Base-by-base conservation (phyloP, 2,113 vertebrate species). In the Sceloporus undulatus region DNA sequence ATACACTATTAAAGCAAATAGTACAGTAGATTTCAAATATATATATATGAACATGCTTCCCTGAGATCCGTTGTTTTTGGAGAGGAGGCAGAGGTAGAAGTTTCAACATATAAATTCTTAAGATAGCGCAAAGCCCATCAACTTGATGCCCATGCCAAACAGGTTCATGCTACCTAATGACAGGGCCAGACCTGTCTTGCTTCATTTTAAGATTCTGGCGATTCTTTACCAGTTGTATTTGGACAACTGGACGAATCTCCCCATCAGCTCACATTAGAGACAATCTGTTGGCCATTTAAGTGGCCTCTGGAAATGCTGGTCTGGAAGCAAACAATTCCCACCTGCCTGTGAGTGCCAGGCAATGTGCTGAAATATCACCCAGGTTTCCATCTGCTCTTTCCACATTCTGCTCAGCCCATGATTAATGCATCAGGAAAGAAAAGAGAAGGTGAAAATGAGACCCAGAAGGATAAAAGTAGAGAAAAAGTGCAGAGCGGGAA, bases 381-480 rank as follows among this genome's bases (percentile, higher is more conserved):
- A 2, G 14, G 76, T 90, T 93, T 52, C 4, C 0, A 86, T 71
- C 34, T 84, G 73, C 18, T 80, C 82, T 87, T 29, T 80, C 85
- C 52, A 40, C 4, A 56, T 70, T 38, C 34, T 74, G 74, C 79
- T 80, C 68, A 62, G 34, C 2, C 59, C 56, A 42, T 87, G 85
- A 91, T 85, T 84, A 40, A 87, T 87, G 56, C n/a, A 75, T 10
- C 52, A 9, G 42, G 68, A 77, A 88, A 77, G 11, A 23, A 91
- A 89, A 93, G 29, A 74, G 86, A 76, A 29, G 1, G 11, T 42
- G 9, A 6, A 62, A 82, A 81, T 70, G 1, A 25, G 11, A 2
- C 2, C 34, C n/a, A 73, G 70, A 70, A 62, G 70, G 76, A 70
- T 56, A 81, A 68, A 54, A 86, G 84, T 10, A 76, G 48, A 10